Percentiles rank a stretch among this genome's conserved stretches.
phyloP scores from a whole-genome alignment of 2,113 vertebrate species.

The Corythaeola cristata region DNA sequence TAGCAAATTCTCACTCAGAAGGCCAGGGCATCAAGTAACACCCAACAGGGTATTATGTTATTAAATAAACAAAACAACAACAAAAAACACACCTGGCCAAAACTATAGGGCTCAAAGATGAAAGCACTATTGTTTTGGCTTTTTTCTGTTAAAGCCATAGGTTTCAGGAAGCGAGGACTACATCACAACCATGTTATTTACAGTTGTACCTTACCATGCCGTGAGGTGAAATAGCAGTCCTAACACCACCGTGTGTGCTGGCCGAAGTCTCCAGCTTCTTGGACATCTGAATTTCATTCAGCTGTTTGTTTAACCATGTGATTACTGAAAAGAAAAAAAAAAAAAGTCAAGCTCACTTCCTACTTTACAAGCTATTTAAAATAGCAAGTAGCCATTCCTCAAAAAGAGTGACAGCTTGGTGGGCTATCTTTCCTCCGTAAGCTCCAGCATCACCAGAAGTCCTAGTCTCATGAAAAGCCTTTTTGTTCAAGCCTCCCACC shows the following conservation, averaged over 20 bases:
- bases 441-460: background rate
- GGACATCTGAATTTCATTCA: conserved; percentile 88
- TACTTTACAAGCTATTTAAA: background rate
- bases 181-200: background rate
- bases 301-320: conserved; percentile 93
- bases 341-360: background rate
- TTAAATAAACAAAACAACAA: background rate
- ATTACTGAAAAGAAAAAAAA: conserved; percentile 79
- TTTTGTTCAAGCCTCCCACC: background rate
- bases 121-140: background rate
- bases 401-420: accelerated
- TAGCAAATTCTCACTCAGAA: background rate
- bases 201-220: conserved; percentile 62
- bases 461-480: background rate
- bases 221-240: conserved; percentile 68
- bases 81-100: background rate
- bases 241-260: conserved; percentile 45
- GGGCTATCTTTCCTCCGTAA: background rate
- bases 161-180: background rate
- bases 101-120: background rate
- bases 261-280: conserved; percentile 75
- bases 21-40: background rate
- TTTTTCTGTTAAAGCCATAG: background rate
- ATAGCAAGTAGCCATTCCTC: background rate
- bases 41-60: background rate